A percentile compares a stretch with the other conserved stretches of the same genome.
phyloP scores from a whole-genome alignment of 35 echinoderm and acorn worm species.

The Strongylocentrotus purpuratus region DNA sequence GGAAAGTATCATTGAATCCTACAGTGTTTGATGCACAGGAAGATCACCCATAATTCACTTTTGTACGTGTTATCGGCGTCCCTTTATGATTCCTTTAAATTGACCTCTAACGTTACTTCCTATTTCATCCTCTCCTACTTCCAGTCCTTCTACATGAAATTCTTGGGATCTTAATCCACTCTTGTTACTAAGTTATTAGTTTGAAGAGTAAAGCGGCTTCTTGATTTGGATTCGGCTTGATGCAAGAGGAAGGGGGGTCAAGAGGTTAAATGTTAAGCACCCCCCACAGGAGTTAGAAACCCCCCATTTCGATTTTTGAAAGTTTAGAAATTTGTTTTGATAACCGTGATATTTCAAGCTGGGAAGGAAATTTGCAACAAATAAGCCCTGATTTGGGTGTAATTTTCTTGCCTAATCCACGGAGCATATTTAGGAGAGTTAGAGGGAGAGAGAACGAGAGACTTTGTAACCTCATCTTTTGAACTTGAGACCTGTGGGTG shows the following conservation, averaged over 20 bases:
- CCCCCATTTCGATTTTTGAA: background rate
- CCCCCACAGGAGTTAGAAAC: background rate
- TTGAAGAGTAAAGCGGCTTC: background rate
- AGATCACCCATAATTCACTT: background rate
- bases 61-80: too few species aligned
- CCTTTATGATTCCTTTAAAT: background rate
- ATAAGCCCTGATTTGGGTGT: background rate
- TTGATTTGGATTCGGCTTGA: background rate
- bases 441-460: background rate
- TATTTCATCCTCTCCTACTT: background rate
- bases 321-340: constrained; percentile 37
- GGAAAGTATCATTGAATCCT: background rate
- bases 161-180: background rate
- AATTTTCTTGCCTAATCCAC: constrained; percentile 23
- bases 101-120: background rate
- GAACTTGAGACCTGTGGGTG: background rate
- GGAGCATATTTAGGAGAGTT: background rate
- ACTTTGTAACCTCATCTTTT: background rate
- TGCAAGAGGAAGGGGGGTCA: background rate
- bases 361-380: constrained; percentile 38
- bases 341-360: constrained; percentile 43
- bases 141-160: background rate
- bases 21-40: too few species aligned
- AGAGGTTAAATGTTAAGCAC: background rate
- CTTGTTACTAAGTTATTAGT: background rate